Evolutionary conservation across 2,797 vertebrate genomes (phyloP), one percentile per base, ranked within the genome.

Genomic region (Chrysocyon brachyurus): DNA sequence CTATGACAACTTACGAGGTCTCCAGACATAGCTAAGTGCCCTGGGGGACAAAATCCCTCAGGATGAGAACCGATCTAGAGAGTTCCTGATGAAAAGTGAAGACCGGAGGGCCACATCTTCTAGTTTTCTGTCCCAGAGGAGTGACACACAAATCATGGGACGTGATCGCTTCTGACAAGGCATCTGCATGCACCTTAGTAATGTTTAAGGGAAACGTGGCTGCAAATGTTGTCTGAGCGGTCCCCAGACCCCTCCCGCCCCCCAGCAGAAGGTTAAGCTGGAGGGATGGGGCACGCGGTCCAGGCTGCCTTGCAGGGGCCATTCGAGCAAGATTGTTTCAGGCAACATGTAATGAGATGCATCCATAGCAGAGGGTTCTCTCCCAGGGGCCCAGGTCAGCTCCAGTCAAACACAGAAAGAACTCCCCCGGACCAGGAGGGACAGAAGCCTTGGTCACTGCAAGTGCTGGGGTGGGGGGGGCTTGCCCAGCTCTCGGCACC

Each of bases 71-170:
- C 36, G 6, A 36, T 31, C 15, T 49, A 15, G 36, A 40, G 56
- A 77, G 61, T 21, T 61, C 81, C 85, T 9, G n/a, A 6, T 17
- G 46, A 31, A 14, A 40, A 11, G 2, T 10, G 19, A 2, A 1
- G 54, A 31, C 0, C 7, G 0, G 17, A 59, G 24, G 33, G 8
- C 6, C 46, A 5, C 1, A 0, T 26, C 16, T 26, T 73, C 33
- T 9, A 1, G 24, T 5, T 57, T 61, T 61, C 1, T 2, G 21
- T 22, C 36, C 6, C 5, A 0, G 3, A 22, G 66, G 21, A 61
- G 0, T 10, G 26, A 59, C 14, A 1, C 90, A n/a, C 0, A 26
- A 14, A 36, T 46, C 64, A 5, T 9, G 28, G 17, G 64, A 36
- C 26, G 2, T 72, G 57, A 14, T 10, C 0, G 0, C 70, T 87